Base-by-base conservation (phyloP, 2,888 invertebrate species). In the Urechis unicinctus region DNA sequence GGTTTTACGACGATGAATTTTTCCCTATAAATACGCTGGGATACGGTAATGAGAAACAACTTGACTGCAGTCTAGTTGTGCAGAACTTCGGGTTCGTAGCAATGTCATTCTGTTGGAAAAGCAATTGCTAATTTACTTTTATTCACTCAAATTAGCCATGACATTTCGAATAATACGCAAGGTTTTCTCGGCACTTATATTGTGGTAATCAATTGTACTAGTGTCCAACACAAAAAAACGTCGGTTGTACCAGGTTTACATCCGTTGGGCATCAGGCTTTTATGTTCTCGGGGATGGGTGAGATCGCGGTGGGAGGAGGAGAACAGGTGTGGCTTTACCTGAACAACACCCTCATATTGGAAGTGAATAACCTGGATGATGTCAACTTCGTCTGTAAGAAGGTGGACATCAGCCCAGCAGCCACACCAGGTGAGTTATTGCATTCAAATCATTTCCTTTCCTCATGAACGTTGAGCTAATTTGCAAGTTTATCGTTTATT, bases 281-380 rank as follows among this genome's bases (percentile, higher is more conserved):
- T 50, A 55, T 63, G 46, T 72, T 60, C 56, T 49, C 62, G 17
- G 70, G 70, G 0, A 58, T 56, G 9, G 72, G 67, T 46, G 57
- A 56, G 1, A 63, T 72, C 6, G 66, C 67, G 3, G 50, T 71
- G 3, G 69, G 61, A 9, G 72, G 72, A 1, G 72, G 72, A 9
- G 70, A 71, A 22, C n/a, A 68, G 28, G 46, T 71, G 52, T 72
- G 71, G 71, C 58, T 72, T 17, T 70, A 66, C 55, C 62, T 72
- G 24, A 68, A 71, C 52, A 64, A 65, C 46, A 57, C 62, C 25
- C 50, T 66, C 17, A 58, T 70, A 1, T 44, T 69, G n/a, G 63
- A 72, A 53, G 59, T 67, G 21, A 47, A 63, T 13, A 47, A 55
- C 26, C 22, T 44, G 4, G 29, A 5, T 25, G 17, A 24, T 25